phyloP scores from a whole-genome alignment of 2,888 invertebrate species.

The Acleris holmiana region DNA sequence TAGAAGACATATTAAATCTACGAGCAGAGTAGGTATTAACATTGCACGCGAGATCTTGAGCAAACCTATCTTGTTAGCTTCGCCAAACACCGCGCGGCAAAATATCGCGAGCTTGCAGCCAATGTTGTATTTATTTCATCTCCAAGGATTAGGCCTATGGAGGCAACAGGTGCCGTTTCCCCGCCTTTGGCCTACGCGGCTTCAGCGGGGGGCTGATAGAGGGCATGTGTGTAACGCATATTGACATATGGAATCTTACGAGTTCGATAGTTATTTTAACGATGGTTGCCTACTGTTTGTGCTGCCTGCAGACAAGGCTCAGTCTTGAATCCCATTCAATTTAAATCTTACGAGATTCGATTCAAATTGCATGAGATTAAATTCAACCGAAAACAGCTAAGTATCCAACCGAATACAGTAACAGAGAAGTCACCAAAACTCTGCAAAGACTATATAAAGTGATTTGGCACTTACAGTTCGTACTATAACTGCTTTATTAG shows the following conservation, averaged over 20 bases:
- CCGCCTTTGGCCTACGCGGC: constrained; percentile 32
- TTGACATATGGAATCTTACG: constrained; percentile 13
- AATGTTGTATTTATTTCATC: constrained; percentile 78
- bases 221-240: constrained; percentile 23
- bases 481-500: too few relatives aligned
- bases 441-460: too few relatives aligned
- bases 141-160: constrained; percentile 71
- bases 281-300: constrained; percentile 1
- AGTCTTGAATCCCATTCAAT: too few relatives aligned
- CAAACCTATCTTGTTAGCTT: constrained; percentile 26
- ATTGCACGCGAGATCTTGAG: constrained; percentile 20
- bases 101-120: constrained; percentile 55
- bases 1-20: neutral
- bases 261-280: constrained; percentile 14
- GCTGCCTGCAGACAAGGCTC: neutral
- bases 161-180: constrained; percentile 72
- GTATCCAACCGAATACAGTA: too few relatives aligned
- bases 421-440: too few relatives aligned
- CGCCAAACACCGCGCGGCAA: constrained; percentile 36
- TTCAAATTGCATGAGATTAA: too few relatives aligned
- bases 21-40: constrained; percentile 12
- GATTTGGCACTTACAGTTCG: too few relatives aligned
- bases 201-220: constrained; percentile 13
- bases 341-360: too few relatives aligned
- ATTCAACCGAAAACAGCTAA: too few relatives aligned